Percentiles rank a stretch among this genome's conserved stretches.
Evolutionary conservation across 2,888 invertebrate species (phyloP).

Genomic region (Eilema griseolum): DNA sequence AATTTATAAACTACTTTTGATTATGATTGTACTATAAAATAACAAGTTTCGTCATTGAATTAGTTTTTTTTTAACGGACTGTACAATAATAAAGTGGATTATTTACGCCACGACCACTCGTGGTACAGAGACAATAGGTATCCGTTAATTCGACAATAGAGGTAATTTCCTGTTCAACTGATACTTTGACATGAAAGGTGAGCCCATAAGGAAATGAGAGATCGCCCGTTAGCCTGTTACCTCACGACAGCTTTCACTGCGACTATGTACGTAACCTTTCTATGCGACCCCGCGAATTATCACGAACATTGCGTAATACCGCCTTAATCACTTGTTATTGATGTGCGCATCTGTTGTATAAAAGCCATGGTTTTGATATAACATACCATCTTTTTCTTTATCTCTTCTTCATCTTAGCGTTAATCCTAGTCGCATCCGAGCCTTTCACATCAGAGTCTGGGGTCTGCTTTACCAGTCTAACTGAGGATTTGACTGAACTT

Average conservation of each 20-base stretch:
- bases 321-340: conserved; percentile 42
- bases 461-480: too few species aligned
- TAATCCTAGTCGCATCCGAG: too few species aligned
- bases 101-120: conserved; percentile 36
- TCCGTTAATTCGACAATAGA: conserved; percentile 38
- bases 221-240: conserved; percentile 51
- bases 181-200: conserved; percentile 47
- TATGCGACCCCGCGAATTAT: conserved; percentile 72
- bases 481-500: too few species aligned
- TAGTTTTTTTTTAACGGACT: conserved; percentile 2
- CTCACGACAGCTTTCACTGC: conserved; percentile 69
- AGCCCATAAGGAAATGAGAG: conserved; percentile 55
- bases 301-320: conserved; percentile 62
- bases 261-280: conserved; percentile 70
- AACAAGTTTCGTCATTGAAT: conserved; percentile 3
- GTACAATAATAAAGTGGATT: conserved; percentile 26
- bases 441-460: too few species aligned
- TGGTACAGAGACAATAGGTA: conserved; percentile 38
- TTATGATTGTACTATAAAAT: conserved; percentile 7
- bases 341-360: conserved; percentile 26
- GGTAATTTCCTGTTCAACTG: conserved; percentile 46
- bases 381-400: conserved; percentile 2
- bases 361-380: conserved; percentile 11
- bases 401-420: too few species aligned
- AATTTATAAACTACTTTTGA: background rate